Conservation (phyloP, 1,140 invertebrate genomes). For the Amphibalanus amphitrite region DNA sequence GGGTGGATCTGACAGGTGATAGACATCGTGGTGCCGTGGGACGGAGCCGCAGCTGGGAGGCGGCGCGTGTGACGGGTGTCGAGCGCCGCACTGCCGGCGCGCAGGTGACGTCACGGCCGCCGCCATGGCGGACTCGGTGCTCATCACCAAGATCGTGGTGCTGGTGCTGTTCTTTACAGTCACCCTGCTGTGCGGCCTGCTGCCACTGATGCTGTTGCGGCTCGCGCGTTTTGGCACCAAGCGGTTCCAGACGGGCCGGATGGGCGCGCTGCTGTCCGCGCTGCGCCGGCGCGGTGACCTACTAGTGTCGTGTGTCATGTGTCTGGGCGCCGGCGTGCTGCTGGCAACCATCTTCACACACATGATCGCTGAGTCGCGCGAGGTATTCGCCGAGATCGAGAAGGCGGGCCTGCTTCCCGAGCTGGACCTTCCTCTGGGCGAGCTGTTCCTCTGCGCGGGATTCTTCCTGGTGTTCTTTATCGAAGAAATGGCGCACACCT, state of each 20-base stretch:
- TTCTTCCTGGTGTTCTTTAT: constrained; percentile 29
- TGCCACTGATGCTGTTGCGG: constrained; percentile 11
- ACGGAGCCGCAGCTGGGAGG: too few relatives aligned
- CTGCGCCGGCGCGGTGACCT: neutral
- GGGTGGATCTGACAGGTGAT: too few relatives aligned
- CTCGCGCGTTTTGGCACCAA: constrained; percentile 9
- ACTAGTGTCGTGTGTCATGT: constrained; percentile 38
- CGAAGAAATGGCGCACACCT: constrained; percentile 25
- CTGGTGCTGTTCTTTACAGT: constrained; percentile 10
- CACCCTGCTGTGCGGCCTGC: constrained; percentile 8
- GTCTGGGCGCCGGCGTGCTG: constrained; percentile 66
- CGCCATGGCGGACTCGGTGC: neutral
- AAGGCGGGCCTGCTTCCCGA: constrained; percentile 3
- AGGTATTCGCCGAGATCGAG: constrained; percentile 12
- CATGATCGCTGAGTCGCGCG: constrained; percentile 55
- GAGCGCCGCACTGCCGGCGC: too few relatives aligned
- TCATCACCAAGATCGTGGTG: constrained; percentile 11
- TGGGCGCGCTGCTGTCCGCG: constrained; percentile 5
- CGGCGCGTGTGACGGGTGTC: too few relatives aligned
- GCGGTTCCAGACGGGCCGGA: constrained; percentile 11
- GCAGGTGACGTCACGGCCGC: neutral
- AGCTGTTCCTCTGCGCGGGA: constrained; percentile 26
- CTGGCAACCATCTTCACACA: constrained; percentile 60
- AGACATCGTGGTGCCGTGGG: too few relatives aligned
- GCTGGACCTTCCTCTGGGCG: constrained; percentile 23